These are phyloP conservation scores for Strigamia transsilvanica DNA, from an alignment of 2,888 invertebrate species.

Conservation along the genomic window DNA sequence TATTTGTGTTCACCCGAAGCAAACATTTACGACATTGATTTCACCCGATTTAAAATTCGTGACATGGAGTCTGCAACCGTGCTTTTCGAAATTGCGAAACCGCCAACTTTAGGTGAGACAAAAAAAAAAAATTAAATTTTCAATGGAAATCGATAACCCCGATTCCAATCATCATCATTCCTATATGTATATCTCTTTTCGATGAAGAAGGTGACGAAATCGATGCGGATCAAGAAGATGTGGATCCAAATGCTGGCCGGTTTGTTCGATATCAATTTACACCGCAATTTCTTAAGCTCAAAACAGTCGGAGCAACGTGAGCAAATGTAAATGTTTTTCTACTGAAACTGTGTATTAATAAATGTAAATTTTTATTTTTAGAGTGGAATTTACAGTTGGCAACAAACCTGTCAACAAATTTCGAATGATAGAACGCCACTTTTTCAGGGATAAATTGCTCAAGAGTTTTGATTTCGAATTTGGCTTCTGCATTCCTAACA, in stretches of 20 bases:
- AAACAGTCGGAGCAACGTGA: slow-evolving; percentile 97
- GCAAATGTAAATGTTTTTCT: slow-evolving; percentile 64
- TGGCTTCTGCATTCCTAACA: slow-evolving; percentile 98
- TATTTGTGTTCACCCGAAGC: slow-evolving; percentile 95
- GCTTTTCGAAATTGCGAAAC: slow-evolving; percentile 95
- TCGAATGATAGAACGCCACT: slow-evolving; percentile 98
- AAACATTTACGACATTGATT: slow-evolving; percentile 97
- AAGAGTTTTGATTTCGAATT: slow-evolving; percentile 99
- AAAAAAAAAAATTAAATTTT: background rate
- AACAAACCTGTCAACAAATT: slow-evolving; percentile 89
- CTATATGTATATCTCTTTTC: background rate
- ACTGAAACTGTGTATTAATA: background rate
- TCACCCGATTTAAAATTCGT: slow-evolving; percentile 94
- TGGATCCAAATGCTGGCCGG: slow-evolving; percentile 89
- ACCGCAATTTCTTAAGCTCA: slow-evolving; percentile 94
- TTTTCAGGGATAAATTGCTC: slow-evolving; percentile 88
- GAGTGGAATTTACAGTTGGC: slow-evolving; percentile 97
- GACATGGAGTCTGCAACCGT: slow-evolving; percentile 88
- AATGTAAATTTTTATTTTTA: slow-evolving; percentile 64
- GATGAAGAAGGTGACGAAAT: slow-evolving; percentile 57
- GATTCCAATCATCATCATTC: background rate
- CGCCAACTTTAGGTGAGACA: slow-evolving; percentile 63
- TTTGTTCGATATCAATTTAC: slow-evolving; percentile 99
- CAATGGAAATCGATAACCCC: too few relatives aligned
- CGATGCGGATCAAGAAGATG: slow-evolving; percentile 60